These are phyloP conservation scores for Ommatoiulus sabulosus DNA, from an alignment of 2,888 invertebrate genomes.

Conservation along the genomic window DNA sequence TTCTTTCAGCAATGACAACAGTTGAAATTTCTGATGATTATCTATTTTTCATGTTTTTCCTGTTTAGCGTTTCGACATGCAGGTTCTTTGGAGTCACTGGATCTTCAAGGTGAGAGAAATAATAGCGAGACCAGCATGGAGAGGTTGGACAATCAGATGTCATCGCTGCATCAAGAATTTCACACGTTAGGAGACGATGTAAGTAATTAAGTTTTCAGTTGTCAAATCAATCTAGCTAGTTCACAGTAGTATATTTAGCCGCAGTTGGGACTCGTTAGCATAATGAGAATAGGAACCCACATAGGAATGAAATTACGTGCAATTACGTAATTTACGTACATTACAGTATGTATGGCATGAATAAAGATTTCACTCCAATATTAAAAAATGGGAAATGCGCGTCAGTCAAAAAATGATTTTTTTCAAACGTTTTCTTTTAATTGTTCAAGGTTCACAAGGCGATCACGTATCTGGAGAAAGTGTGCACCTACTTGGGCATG, in stretches of 20 bases:
- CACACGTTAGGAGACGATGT: conserved; percentile 86
- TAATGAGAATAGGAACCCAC: too few species aligned
- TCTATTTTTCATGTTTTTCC: neutral
- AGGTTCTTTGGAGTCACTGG: conserved; percentile 60
- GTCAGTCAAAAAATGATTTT: neutral
- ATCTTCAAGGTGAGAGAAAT: conserved; percentile 58
- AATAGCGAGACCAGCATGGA: conserved; percentile 72
- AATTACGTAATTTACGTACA: too few species aligned
- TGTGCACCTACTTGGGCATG: conserved; percentile 15
- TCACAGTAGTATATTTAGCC: too few species aligned
- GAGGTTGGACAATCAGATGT: conserved; percentile 83
- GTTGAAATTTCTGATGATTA: neutral
- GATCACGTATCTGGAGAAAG: conserved; percentile 31
- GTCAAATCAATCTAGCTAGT: too few species aligned
- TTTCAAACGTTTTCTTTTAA: neutral
- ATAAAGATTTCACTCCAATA: too few species aligned
- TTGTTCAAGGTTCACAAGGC: conserved; percentile 34
- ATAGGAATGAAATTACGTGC: too few species aligned
- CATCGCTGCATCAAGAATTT: conserved; percentile 85
- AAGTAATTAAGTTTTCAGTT: conserved; percentile 61
- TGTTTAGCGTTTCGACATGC: conserved; percentile 57
- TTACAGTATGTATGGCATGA: too few species aligned
- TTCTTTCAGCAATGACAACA: too few species aligned
- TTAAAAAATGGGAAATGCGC: too few species aligned
- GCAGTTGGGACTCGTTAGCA: too few species aligned